These are phyloP conservation scores for Sebastes reedi DNA, from an alignment of 2,797 vertebrate species.

Conservation along the genomic window DNA sequence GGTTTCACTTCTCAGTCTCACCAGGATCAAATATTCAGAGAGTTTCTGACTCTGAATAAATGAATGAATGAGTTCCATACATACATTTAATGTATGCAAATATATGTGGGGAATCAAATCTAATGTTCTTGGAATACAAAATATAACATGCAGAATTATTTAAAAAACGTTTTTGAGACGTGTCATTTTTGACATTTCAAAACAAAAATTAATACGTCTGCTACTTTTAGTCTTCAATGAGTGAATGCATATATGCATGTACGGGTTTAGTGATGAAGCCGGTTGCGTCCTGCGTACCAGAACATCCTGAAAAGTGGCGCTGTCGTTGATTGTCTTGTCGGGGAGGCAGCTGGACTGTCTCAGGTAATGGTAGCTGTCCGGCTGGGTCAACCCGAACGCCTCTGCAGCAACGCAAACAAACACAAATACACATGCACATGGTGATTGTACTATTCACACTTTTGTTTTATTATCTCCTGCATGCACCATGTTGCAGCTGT, in stretches of 20 bases:
- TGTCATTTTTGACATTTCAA: background rate
- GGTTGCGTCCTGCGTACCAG: conserved; percentile 75
- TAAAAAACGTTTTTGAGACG: background rate
- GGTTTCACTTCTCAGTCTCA: background rate
- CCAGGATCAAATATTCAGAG: background rate
- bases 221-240: background rate
- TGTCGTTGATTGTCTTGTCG: conserved; percentile 91
- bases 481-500: background rate
- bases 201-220: background rate
- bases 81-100: background rate
- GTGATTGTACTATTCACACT: background rate
- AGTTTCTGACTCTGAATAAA: background rate
- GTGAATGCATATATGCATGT: background rate
- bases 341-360: conserved; percentile 86
- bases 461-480: background rate
- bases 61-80: background rate
- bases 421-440: background rate
- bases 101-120: background rate
- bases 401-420: conserved; percentile 77
- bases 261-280: rapidly evolving
- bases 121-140: background rate
- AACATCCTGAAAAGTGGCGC: conserved; percentile 90
- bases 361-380: conserved; percentile 94
- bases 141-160: background rate
- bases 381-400: conserved; percentile 87